Percentiles rank a stretch among this genome's conserved stretches.
Conservation (phyloP, 2,888 invertebrate species). For the Andrena bucephala region DNA sequence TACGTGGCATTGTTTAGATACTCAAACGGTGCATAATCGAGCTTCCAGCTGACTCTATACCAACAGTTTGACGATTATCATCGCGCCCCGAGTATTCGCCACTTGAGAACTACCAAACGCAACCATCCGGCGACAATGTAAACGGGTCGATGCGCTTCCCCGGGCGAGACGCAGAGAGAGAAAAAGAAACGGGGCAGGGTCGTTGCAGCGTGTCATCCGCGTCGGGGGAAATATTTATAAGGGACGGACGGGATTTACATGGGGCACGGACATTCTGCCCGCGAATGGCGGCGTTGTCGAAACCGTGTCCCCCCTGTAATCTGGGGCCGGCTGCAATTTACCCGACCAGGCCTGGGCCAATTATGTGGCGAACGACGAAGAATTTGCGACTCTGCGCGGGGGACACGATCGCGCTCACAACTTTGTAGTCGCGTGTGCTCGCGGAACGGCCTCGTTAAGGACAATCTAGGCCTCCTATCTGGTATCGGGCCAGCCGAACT, state of each 20-base stretch:
- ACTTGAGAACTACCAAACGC: background rate
- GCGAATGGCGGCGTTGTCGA: conserved; percentile 20
- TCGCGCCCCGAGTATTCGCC: background rate
- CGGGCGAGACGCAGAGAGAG: background rate
- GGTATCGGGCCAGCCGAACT: conserved; percentile 27
- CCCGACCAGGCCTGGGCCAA: conserved; percentile 63
- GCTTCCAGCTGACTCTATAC: conserved; percentile 2
- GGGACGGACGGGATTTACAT: conserved; percentile 17
- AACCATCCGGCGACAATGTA: background rate
- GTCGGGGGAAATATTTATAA: conserved; percentile 24
- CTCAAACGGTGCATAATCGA: conserved; percentile 16
- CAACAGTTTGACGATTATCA: conserved; percentile 7
- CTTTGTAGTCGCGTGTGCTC: conserved; percentile 32
- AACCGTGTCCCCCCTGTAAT: conserved; percentile 70
- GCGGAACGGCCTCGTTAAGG: conserved; percentile 56
- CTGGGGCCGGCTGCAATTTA: conserved; percentile 70
- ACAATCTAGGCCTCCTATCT: conserved; percentile 65
- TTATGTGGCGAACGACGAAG: conserved; percentile 72
- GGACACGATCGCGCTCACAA: conserved; percentile 5
- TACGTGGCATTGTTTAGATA: conserved; percentile 46
- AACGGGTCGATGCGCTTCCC: conserved; percentile 5
- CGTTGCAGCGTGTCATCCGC: conserved; percentile 15
- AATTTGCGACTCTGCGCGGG: conserved; percentile 70
- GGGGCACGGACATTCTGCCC: conserved; percentile 4
- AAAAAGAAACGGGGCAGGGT: background rate